Evolutionary conservation across 2,888 invertebrate genomes (phyloP), one percentile per base, ranked within the genome.

Genomic region (Phengaris arion): DNA sequence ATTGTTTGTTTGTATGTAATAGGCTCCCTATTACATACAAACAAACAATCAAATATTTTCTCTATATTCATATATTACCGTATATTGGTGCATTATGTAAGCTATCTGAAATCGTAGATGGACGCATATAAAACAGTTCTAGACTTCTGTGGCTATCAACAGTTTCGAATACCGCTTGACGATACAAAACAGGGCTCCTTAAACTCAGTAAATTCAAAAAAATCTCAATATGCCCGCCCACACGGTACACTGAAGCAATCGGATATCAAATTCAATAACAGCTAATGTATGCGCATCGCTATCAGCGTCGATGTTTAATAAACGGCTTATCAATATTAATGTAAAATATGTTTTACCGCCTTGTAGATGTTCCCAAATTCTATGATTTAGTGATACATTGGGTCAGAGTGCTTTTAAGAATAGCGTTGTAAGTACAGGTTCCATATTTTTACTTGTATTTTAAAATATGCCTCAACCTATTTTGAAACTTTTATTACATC

Each of bases 311-410:
- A 64, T 64, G 35, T 64, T 64, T 35, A 64, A 45, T 64, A 64
- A 45, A 64, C 64, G 64, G 64, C 64, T 64, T 64, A 64, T 64
- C 64, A 64, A 64, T 64, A 64, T 64, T n/a, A 55, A 55, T 55
- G 55, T 64, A 6, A 64, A 64, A 64, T 64, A 64, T 64, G 64
- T 64, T 45, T 35, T 64, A 64, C 64, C 64, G 35, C 35, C 64
- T 45, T 64, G 13, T 64, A 64, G 2, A 64, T 35, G 64, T 64
- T 64, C 64, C 35, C 64, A 35, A 35, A 64, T 64, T 15, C 10
- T 45, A 64, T 64, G 35, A 64, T 64, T 64, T 64, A 35, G 6
- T 64, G 15, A 12, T 13, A 64, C 6, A 64, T 35, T 12, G 64
- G 12, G 10, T 22, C 59, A 22, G 9, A 59, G 59, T 59, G 59